These are phyloP conservation scores for Philaethria dido DNA, from an alignment of 2,888 invertebrate species.

Conservation along the genomic window DNA sequence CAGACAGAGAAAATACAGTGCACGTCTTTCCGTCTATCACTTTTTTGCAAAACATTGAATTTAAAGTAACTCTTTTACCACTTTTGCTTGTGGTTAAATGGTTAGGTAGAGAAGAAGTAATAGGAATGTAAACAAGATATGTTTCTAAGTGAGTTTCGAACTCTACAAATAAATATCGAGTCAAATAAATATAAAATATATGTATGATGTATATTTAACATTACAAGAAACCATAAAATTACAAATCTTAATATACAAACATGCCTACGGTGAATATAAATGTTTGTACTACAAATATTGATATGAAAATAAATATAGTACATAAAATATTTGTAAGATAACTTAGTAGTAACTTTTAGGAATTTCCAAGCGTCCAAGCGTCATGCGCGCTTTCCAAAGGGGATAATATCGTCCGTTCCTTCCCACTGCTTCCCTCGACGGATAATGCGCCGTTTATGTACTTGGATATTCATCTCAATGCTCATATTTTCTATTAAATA, in stretches of 20 bases:
- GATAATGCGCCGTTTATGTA: constrained; percentile 19
- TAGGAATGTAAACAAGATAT: too few relatives aligned
- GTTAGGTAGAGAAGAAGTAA: too few relatives aligned
- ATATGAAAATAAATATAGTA: constrained; percentile 7
- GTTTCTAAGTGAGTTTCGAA: too few relatives aligned
- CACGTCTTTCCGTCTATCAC: too few relatives aligned
- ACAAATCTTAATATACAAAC: not conserved
- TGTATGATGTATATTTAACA: not conserved
- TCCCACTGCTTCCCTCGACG: constrained; percentile 13
- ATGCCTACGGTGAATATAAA: too few relatives aligned
- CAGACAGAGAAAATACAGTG: too few relatives aligned
- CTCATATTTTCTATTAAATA: constrained; percentile 6
- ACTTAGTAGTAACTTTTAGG: constrained; percentile 7
- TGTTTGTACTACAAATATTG: too few relatives aligned
- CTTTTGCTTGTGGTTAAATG: too few relatives aligned
- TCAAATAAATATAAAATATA: too few relatives aligned
- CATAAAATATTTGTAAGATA: constrained; percentile 9
- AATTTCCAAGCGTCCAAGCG: constrained; percentile 13
- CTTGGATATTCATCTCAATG: constrained; percentile 7
- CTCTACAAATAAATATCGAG: too few relatives aligned
- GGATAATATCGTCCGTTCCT: constrained; percentile 23
- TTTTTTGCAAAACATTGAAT: too few relatives aligned
- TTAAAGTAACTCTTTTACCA: too few relatives aligned
- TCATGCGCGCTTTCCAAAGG: constrained; percentile 11
- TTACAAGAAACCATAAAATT: not conserved